phyloP scores from a whole-genome alignment of 2,888 invertebrate species.

The Amphipyra berbera region DNA sequence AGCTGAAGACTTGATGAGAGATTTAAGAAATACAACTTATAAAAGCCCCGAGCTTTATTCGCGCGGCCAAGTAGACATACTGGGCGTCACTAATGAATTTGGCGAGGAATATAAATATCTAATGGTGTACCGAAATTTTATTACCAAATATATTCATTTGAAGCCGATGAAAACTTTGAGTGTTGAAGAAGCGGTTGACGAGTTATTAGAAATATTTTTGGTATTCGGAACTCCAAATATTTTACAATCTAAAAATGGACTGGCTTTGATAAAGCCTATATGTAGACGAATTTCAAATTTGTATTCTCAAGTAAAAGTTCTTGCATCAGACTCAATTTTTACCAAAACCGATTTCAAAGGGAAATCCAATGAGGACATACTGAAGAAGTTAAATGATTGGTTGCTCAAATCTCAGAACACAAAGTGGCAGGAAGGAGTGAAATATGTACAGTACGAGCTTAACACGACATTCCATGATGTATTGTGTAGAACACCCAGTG shows the following conservation, averaged over 20 bases:
- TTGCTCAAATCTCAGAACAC: conserved; percentile 63
- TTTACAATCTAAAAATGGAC: conserved; percentile 75
- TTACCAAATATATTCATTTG: conserved; percentile 71
- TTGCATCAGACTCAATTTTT: conserved; percentile 61
- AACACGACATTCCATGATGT: conserved; percentile 69
- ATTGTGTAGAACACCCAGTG: conserved; percentile 70
- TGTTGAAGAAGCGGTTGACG: conserved; percentile 68
- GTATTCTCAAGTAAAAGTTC: conserved; percentile 68
- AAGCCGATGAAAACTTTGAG: conserved; percentile 68
- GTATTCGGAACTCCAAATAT: conserved; percentile 77
- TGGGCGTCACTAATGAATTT: conserved; percentile 67
- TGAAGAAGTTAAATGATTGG: conserved; percentile 70
- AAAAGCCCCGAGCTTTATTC: conserved; percentile 70
- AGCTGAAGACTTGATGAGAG: conserved; percentile 23
- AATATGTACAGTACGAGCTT: conserved; percentile 70
- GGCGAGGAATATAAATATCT: conserved; percentile 72
- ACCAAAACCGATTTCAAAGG: conserved; percentile 57
- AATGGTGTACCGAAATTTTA: conserved; percentile 71
- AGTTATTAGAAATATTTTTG: conserved; percentile 71
- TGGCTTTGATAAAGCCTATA: conserved; percentile 67
- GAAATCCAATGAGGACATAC: conserved; percentile 72
- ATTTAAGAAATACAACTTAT: conserved; percentile 24
- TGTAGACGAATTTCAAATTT: conserved; percentile 66
- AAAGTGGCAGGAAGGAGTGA: conserved; percentile 74
- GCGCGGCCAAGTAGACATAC: conserved; percentile 73